phyloP scores from a whole-genome alignment of 2,797 vertebrate genomes.

The Staurois parvus region DNA sequence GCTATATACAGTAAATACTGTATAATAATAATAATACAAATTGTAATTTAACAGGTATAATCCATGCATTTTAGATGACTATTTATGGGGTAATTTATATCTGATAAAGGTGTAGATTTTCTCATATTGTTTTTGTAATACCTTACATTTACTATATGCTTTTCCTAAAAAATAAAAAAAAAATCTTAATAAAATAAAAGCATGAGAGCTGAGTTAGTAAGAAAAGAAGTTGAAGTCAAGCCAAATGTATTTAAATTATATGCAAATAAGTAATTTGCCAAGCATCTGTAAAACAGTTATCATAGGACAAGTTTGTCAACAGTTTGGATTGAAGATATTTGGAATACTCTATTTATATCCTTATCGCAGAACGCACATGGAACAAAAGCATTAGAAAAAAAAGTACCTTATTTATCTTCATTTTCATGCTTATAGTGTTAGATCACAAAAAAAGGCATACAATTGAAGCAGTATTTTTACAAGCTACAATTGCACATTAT shows the following conservation, averaged over 20 bases:
- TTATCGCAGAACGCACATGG: slow-evolving; percentile 1
- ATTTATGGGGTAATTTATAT: too few species aligned
- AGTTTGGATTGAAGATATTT: slow-evolving; percentile 2
- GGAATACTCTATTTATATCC: not conserved
- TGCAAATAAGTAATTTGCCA: slow-evolving; percentile 2
- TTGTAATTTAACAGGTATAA: too few species aligned
- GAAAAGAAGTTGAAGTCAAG: not conserved
- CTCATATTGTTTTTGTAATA: not conserved
- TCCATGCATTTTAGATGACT: too few species aligned
- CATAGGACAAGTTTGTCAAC: not conserved
- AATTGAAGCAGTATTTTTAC: not conserved
- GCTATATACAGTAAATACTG: too few species aligned
- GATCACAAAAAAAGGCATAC: not conserved
- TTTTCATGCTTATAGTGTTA: not conserved
- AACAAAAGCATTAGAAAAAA: slow-evolving; percentile 7
- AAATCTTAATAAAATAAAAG: not conserved
- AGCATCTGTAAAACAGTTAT: not conserved
- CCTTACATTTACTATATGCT: not conserved
- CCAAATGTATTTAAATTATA: not conserved
- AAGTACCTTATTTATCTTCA: not conserved
- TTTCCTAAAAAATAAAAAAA: too few species aligned
- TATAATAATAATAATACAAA: too few species aligned
- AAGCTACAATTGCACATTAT: too few species aligned
- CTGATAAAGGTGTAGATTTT: too few species aligned
- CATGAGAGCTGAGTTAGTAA: not conserved